Percentiles rank a stretch among this genome's conserved stretches.
Conservation (phyloP, 1,140 invertebrate species). For the Homarus americanus region DNA sequence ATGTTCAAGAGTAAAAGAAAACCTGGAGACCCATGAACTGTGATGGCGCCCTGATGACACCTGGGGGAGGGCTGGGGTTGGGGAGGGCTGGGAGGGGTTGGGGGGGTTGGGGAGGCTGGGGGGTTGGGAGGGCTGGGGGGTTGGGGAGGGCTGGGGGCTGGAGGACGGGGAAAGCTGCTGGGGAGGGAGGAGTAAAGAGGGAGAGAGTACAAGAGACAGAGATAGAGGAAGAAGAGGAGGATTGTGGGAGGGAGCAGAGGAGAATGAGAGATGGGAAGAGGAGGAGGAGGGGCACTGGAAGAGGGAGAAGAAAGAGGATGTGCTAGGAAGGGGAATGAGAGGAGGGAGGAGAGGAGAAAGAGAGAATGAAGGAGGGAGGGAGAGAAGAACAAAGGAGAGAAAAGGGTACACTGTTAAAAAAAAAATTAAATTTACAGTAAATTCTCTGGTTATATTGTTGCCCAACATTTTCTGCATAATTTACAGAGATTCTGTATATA, state of each 20-base stretch:
- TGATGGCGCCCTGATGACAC: background rate
- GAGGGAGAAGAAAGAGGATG: background rate
- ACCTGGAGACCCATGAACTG: background rate
- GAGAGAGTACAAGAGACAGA: background rate
- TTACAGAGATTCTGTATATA: too few relatives aligned
- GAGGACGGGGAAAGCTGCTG: too few relatives aligned
- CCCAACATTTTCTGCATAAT: too few relatives aligned
- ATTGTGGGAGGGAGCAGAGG: too few relatives aligned
- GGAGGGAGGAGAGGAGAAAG: background rate
- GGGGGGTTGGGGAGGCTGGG: background rate
- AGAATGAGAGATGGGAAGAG: background rate
- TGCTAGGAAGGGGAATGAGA: background rate
- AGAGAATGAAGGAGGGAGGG: background rate
- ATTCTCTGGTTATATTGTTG: too few relatives aligned
- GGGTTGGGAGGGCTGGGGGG: too few relatives aligned
- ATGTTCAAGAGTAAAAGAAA: background rate
- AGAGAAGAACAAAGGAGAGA: background rate
- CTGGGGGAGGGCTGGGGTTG: background rate
- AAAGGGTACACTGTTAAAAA: too few relatives aligned
- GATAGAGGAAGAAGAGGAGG: background rate
- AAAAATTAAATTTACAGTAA: too few relatives aligned
- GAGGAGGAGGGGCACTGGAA: background rate
- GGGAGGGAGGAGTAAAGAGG: too few relatives aligned
- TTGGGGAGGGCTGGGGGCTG: too few relatives aligned
- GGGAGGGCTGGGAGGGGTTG: background rate